Evolutionary conservation across 1,140 invertebrate genomes (phyloP), one percentile per base, ranked within the genome.

Genomic region (Bombus affinis): DNA sequence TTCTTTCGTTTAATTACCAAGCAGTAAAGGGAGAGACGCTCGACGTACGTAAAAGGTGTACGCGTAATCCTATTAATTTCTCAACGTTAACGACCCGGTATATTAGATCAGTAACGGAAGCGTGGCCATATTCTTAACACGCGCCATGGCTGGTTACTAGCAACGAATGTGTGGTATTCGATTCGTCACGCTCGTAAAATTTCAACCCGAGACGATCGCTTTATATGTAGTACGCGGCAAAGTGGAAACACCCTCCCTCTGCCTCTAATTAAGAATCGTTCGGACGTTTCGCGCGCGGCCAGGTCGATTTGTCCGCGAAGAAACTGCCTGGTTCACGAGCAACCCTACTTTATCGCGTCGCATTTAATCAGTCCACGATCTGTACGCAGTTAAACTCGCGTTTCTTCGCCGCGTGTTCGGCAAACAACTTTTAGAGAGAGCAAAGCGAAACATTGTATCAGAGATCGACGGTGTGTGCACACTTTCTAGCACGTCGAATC

Each of bases 401-500:
- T 70, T 37, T 57, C 59, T 12, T 75, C 44, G 12, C 47, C 44
- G 44, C 53, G 32, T 28, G 73, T 28, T 32, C 62, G 35, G 37
- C 4, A n/a, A 35, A 66, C 66, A 53, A 77, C 62, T 32, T 57
- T 68, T 47, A 66, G 32, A 32, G 32, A 35, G 81, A 76, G 44
- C 59, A 32, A 28, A 39, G n/a, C 28, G 66, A 79, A 65, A 65
- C 75, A 84, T 84, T 71, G 82, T 81, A 73, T 81, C 72, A 68
- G 47, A 76, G 37, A 85, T 85, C 66, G 77, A 68, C 37, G 77
- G 70, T 39, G 70, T 42, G 59, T 35, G 59, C 83, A 44, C 83
- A 44, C 83, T 75, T 78, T 88, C 87, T 86, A 74, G 72, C 76
- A 71, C 70, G 86, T 78, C 62, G 80, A 68, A 87, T 87, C 76